A percentile compares a stretch with the other conserved stretches of the same genome.
Conservation (phyloP, 2,797 vertebrate genomes). For the Neosilurus hyrtlii region DNA sequence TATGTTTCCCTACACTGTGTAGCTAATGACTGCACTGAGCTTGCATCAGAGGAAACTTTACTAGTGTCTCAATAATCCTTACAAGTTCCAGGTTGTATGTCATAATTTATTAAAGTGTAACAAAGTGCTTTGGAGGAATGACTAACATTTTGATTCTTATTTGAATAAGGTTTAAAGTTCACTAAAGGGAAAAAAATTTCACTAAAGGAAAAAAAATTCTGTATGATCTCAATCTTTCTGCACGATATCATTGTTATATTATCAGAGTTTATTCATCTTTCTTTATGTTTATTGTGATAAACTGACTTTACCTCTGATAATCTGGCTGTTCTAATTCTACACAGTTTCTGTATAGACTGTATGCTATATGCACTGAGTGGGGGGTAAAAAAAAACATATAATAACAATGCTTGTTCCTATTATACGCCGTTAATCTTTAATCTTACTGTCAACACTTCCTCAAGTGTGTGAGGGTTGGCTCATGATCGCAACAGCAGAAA, state of each 20-base stretch:
- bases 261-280: not conserved
- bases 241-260: not conserved
- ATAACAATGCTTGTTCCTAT: not conserved
- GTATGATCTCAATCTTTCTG: not conserved
- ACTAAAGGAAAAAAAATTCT: too few species aligned
- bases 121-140: not conserved
- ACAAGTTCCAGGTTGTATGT: not conserved
- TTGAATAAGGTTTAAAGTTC: constrained; percentile 14
- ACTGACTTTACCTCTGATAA: not conserved
- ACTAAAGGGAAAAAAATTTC: not conserved
- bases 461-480: constrained; percentile 10
- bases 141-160: not conserved
- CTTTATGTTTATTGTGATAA: not conserved
- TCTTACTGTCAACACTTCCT: constrained; percentile 32
- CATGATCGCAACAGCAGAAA: constrained; percentile 4
- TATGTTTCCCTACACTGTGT: not conserved
- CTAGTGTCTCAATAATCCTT: not conserved
- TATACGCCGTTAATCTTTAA: constrained; percentile 44
- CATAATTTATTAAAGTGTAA: not conserved
- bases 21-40: not conserved
- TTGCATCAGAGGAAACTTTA: constrained; percentile 26
- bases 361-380: not conserved
- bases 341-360: not conserved
- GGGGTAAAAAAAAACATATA: not conserved
- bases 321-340: not conserved